A percentile compares a stretch with the other conserved stretches of the same genome.
phyloP scores from a whole-genome alignment of 2,888 invertebrate genomes.

The Norana najaformis region DNA sequence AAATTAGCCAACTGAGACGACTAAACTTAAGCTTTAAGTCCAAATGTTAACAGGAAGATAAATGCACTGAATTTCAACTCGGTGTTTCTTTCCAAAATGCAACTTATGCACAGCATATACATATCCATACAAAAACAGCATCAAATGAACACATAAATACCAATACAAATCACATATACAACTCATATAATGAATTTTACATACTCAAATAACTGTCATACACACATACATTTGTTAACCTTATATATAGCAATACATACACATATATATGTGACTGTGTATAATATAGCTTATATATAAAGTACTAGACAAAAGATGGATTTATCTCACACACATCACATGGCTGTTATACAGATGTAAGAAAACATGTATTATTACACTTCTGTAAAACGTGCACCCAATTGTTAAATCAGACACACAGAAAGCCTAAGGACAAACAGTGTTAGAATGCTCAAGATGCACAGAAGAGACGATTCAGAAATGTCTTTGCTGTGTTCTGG shows the following conservation, averaged over 20 bases:
- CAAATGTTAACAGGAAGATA: background rate
- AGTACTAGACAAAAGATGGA: background rate
- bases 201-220: no score
- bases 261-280: background rate
- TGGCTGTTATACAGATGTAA: background rate
- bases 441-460: constrained; percentile 5
- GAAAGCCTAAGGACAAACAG: background rate
- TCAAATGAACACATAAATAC: no score
- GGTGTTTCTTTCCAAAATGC: background rate
- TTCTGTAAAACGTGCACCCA: background rate
- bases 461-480: background rate
- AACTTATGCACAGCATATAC: background rate
- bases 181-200: no score
- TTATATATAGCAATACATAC: background rate
- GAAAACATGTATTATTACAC: background rate
- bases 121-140: no score
- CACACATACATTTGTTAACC: no score
- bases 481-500: background rate
- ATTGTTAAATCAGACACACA: background rate
- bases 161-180: no score
- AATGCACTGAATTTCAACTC: background rate
- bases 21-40: background rate
- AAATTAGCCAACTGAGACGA: background rate
- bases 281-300: background rate
- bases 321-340: background rate